These are phyloP conservation scores for Lemur catta DNA, from an alignment of 2,797 vertebrate genomes.

Conservation along the genomic window DNA sequence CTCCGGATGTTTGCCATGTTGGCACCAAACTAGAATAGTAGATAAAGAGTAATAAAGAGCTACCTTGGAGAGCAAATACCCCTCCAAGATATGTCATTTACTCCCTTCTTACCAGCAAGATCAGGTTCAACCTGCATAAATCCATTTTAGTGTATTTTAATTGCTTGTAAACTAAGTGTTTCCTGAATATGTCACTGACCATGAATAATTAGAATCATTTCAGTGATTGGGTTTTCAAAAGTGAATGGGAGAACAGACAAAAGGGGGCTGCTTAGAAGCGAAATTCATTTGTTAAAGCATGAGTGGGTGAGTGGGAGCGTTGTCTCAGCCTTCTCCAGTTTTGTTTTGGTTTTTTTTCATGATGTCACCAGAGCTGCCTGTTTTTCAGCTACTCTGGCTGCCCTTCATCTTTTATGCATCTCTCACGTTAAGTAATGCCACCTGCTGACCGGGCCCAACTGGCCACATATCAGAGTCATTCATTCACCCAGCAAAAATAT, in stretches of 20 bases:
- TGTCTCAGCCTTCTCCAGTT: constrained; percentile 56
- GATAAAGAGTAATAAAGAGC: constrained; percentile 44
- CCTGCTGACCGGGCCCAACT: constrained; percentile 36
- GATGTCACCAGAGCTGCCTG: constrained; percentile 54
- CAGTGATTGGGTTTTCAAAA: constrained; percentile 63
- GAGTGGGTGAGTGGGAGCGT: constrained; percentile 59
- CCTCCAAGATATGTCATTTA: constrained; percentile 48
- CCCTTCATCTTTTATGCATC: constrained; percentile 63
- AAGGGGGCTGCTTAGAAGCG: constrained; percentile 61
- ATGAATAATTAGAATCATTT: constrained; percentile 74
- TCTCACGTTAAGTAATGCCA: constrained; percentile 59
- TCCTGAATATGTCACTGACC: constrained; percentile 71
- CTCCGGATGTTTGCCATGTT: constrained; percentile 25
- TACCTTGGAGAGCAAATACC: constrained; percentile 17
- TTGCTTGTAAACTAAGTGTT: constrained; percentile 76
- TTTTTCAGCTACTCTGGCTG: constrained; percentile 60
- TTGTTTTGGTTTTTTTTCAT: constrained; percentile 40
- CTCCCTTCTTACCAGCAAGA: constrained; percentile 57
- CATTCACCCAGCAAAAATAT: constrained; percentile 36
- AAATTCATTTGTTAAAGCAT: constrained; percentile 55
- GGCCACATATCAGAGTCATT: constrained; percentile 45
- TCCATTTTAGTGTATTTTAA: constrained; percentile 74
- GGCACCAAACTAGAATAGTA: constrained; percentile 2
- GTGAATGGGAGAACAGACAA: constrained; percentile 54
- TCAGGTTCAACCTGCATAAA: constrained; percentile 69